Evolutionary conservation across 2,888 invertebrate species (phyloP).

Genomic region (Agrilus cyanescens): DNA sequence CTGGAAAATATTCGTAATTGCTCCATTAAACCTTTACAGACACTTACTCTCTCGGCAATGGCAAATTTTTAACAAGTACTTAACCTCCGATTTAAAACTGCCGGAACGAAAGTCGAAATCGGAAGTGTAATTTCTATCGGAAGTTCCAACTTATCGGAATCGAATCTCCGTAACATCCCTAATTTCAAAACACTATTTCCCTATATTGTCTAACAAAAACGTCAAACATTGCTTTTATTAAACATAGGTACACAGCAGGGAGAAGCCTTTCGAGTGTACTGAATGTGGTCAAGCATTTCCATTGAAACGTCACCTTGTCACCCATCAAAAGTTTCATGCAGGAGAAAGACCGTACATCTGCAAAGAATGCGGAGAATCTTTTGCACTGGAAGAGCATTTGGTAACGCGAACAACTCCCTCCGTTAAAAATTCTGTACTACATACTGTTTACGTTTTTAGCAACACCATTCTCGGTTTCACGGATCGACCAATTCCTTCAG

Average conservation of each 20-base stretch:
- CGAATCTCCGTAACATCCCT: not conserved
- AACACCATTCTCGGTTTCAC: constrained; percentile 69
- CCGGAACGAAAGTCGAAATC: too few species aligned
- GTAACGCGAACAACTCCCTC: constrained; percentile 18
- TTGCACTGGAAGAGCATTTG: constrained; percentile 80
- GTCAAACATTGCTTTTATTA: too few species aligned
- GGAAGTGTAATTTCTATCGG: not conserved
- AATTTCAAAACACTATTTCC: too few species aligned
- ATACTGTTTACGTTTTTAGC: constrained; percentile 10
- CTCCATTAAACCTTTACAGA: too few species aligned
- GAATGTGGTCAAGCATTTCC: constrained; percentile 77
- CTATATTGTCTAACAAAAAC: too few species aligned
- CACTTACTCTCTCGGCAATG: too few species aligned
- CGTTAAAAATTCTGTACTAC: not conserved
- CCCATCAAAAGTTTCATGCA: constrained; percentile 77
- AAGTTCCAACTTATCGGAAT: not conserved
- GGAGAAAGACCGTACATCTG: constrained; percentile 79
- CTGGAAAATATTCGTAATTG: too few species aligned
- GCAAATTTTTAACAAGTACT: too few species aligned
- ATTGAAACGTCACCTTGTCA: constrained; percentile 68
- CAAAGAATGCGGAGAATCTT: constrained; percentile 83
- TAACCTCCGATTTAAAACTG: too few species aligned
- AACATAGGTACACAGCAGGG: constrained; percentile 61
- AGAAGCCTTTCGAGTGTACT: constrained; percentile 69
- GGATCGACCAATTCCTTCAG: constrained; percentile 94